Evolutionary conservation across 2,888 invertebrate species (phyloP).

Genomic region (Limenitis arthemis): DNA sequence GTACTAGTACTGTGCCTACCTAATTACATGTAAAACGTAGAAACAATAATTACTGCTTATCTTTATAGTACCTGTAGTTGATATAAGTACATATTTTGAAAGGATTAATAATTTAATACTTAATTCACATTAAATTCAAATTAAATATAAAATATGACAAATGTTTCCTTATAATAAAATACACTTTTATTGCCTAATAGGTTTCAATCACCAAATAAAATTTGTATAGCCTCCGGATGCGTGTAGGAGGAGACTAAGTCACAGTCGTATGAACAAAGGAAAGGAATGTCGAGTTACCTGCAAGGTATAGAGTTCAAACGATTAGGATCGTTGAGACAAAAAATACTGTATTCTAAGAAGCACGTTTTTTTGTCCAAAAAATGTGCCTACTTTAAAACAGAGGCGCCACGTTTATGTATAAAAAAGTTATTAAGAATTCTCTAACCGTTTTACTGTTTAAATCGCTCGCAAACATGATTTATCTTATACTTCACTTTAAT

Average conservation of each 20-base stretch:
- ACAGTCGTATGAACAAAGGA: constrained; percentile 44
- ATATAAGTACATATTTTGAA: no score
- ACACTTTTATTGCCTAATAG: constrained; percentile 14
- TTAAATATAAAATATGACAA: constrained; percentile 12
- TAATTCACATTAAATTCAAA: not conserved
- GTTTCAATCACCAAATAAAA: constrained; percentile 29
- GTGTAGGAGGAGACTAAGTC: constrained; percentile 47
- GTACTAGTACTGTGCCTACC: no score
- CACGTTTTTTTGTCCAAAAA: constrained; percentile 1
- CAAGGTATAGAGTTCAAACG: constrained; percentile 21
- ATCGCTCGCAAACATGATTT: no score
- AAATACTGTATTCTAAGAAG: constrained; percentile 11
- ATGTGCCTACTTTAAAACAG: constrained; percentile 11
- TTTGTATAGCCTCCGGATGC: constrained; percentile 54
- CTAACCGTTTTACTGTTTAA: no score
- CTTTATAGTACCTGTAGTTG: no score
- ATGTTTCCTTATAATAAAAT: not conserved
- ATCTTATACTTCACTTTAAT: no score
- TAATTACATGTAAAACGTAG: no score
- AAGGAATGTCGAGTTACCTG: constrained; percentile 59
- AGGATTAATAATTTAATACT: no score
- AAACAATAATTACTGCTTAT: no score
- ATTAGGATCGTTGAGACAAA: constrained; percentile 19
- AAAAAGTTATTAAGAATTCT: no score
- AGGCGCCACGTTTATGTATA: constrained; percentile 3